These are phyloP conservation scores for Muntiacus reevesi DNA, from an alignment of 2,113 vertebrate genomes.

Conservation along the genomic window DNA sequence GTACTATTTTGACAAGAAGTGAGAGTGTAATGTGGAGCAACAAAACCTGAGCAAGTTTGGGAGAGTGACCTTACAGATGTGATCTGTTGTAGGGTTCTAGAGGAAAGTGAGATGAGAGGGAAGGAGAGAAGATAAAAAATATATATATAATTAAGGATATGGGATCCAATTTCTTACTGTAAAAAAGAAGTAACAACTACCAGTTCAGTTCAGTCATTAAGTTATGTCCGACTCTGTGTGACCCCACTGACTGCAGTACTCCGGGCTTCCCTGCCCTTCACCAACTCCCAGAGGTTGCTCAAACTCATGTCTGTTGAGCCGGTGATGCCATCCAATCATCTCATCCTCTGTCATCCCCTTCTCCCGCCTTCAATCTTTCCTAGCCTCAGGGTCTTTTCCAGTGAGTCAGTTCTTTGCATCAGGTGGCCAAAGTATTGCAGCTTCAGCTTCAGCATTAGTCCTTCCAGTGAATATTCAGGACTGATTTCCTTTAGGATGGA, in stretches of 20 bases:
- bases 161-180: neutral
- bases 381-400: neutral
- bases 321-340: neutral
- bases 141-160: neutral
- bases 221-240: neutral
- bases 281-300: neutral
- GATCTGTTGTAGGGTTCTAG: neutral
- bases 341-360: neutral
- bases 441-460: neutral
- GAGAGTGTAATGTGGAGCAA: neutral
- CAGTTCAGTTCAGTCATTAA: neutral
- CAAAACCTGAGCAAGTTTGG: neutral
- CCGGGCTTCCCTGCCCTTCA: neutral
- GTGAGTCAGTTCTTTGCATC: accelerated
- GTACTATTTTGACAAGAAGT: neutral
- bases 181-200: neutral
- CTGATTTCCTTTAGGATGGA: neutral
- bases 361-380: neutral
- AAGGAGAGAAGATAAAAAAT: neutral
- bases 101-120: neutral
- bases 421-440: neutral
- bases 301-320: neutral
- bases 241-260: neutral
- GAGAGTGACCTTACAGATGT: too few species aligned
- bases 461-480: neutral